These are phyloP conservation scores for Drosophila sucinea DNA, from an alignment of 1,140 invertebrate genomes.

Conservation along the genomic window DNA sequence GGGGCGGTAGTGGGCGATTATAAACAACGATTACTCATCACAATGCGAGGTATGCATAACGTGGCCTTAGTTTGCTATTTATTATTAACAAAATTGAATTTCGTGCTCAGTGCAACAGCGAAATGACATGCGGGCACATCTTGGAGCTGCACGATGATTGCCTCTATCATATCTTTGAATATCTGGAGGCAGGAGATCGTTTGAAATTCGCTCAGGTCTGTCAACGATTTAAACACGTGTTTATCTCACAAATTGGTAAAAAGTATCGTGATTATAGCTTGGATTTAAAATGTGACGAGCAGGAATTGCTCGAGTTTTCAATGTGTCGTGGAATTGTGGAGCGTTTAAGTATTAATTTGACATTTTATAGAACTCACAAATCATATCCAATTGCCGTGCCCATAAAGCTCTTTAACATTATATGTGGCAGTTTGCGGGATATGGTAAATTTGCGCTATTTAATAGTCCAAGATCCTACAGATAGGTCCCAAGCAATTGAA, in stretches of 20 bases:
- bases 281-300: background rate
- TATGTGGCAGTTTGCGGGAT: constrained; percentile 28
- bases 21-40: constrained; percentile 50
- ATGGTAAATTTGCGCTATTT: constrained; percentile 41
- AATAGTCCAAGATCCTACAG: constrained; percentile 24
- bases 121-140: constrained; percentile 43
- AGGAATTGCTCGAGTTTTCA: constrained; percentile 40
- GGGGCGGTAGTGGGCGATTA: background rate
- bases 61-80: constrained; percentile 33
- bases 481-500: constrained; percentile 3
- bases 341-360: constrained; percentile 44
- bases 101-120: constrained; percentile 19
- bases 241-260: background rate
- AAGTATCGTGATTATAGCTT: constrained; percentile 36
- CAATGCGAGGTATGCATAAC: constrained; percentile 13
- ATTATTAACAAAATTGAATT: constrained; percentile 15
- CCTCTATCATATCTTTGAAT: constrained; percentile 36
- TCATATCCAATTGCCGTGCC: background rate
- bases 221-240: constrained; percentile 51
- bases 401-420: constrained; percentile 26
- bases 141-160: constrained; percentile 52
- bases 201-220: constrained; percentile 50
- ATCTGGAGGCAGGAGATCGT: constrained; percentile 31
- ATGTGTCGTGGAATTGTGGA: constrained; percentile 48
- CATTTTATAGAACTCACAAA: constrained; percentile 31